Percentiles rank a stretch among this genome's conserved stretches.
Conservation (phyloP, 2,888 invertebrate species). For the Sinodicranocentrus sp. region DNA sequence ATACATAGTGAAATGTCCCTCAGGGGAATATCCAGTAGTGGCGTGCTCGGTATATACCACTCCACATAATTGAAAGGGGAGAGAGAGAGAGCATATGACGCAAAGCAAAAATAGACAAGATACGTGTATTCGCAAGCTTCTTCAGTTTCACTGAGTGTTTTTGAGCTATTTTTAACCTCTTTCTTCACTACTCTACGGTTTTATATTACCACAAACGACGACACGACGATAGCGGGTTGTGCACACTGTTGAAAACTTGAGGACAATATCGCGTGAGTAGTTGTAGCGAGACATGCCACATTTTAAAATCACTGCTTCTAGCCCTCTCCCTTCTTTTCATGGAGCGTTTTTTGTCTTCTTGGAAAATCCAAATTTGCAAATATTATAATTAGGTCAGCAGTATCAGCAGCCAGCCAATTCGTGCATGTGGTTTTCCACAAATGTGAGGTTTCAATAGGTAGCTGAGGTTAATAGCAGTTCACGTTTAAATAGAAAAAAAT, state of each 20-base stretch:
- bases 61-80: not conserved
- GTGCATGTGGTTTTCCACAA: too few relatives aligned
- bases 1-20: conserved; percentile 28
- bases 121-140: conserved; percentile 3
- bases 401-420: not conserved
- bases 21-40: conserved; percentile 36
- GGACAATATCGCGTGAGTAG: not conserved
- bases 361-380: not conserved
- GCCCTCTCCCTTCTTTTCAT: not conserved
- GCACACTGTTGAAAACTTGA: conserved; percentile 2
- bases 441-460: too few relatives aligned
- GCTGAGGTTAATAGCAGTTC: too few relatives aligned
- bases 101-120: conserved; percentile 28
- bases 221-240: too few relatives aligned
- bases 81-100: conserved; percentile 34
- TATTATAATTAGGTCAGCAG: conserved; percentile 19
- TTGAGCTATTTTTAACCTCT: conserved; percentile 51
- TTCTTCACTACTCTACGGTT: conserved; percentile 10
- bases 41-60: too few relatives aligned
- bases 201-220: conserved; percentile 33
- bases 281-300: too few relatives aligned
- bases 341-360: not conserved
- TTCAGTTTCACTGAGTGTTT: conserved; percentile 12
- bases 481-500: too few relatives aligned
- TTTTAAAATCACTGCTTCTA: too few relatives aligned